Evolutionary conservation across 1,140 invertebrate species (phyloP), one percentile per base, ranked within the genome.

Genomic region (Leptoteleia sp.): DNA sequence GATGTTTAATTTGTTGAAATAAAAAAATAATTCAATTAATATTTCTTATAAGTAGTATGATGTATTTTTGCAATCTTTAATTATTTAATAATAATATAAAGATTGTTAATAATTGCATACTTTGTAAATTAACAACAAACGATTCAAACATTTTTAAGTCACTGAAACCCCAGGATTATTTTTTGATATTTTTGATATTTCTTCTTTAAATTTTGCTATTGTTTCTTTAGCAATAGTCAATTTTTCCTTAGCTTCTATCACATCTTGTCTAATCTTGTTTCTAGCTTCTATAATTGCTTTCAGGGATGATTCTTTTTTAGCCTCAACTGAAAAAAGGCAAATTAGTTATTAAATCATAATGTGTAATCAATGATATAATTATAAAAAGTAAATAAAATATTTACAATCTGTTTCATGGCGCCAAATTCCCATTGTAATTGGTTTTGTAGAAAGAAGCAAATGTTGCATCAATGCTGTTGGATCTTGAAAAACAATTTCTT

Each of bases 401-500:
- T 93, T 92, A 98, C 96, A 98, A 89, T 98, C 94, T 55, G 95
- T 97, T 83, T 98, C 95, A 87, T 98, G 96, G 65, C 92, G 93
- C 92, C 95, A 96, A 16, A 91, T 84, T 19, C 93, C 93, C 50
- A 93, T 89, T 0, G 94, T 94, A 4, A 96, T 87, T 38, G 93
- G 94, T 83, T 95, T 94, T 0, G 94, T 92, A 70, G 91, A 94
- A 50, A 92, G 94, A 1, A 99, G 87, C 16, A 97, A 90, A 85
- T 97, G 95, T 81, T 98, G 95, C 96, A 99, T 98, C 45, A 96
- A 91, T 42, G 94, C 93, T 2, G 97, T 97, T 6, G 98, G 98
- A 85, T 99, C 98, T 93, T 95, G 96, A 86, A 99, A 99, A 0
- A 99, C 96, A 59, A 99, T 95, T 91, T 99, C 98, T 88, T 99